Evolutionary conservation across 2,888 invertebrate species (phyloP), one percentile per base, ranked within the genome.

Genomic region (Conistra vaccinii): DNA sequence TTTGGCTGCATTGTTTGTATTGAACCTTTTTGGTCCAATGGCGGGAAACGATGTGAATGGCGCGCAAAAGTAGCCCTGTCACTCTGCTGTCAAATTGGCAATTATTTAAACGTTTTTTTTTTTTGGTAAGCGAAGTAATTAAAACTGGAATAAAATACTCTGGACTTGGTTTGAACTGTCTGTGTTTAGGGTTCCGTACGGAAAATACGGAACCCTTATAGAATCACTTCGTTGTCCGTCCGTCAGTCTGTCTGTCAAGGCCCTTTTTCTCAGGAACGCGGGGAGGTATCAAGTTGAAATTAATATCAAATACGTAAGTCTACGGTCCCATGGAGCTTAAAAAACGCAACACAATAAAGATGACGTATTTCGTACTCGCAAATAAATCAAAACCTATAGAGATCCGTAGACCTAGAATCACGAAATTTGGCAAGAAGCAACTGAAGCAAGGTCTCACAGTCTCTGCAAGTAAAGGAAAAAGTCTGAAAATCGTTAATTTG

Each of bases 1-100:
- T 75, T 76, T 57, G 61, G 12, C n/a, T 45, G 75, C 62, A 77
- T 76, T 84, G 82, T 81, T 80, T 78, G 60, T 71, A 73, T 74
- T 67, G 39, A 61, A 81, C 73, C 71, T 72, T 67, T 84, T 84
- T 72, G 32, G 57, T 61, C 6, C 12, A 60, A 63, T 60, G n/a
- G 35, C 69, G 58, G 68, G 51, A 66, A 75, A 39, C 45, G 57
- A 29, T 42, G 26, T 26, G 69, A 76, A 76, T 68, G 69, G 55
- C 60, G 71, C 39, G 35, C 17, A 57, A 57, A 78, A 74, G 67
- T 68, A 39, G 58, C 48, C 10, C 17, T 57, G 80, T 67, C 76
- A 80, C 35, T 76, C 12, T 1, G 39, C 62, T 80, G 72, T 70
- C 77, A 70, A 84, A 80, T 83, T 68, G 68, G 14, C 51, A 48